Evolutionary conservation across 2,888 invertebrate species (phyloP).

Genomic region (Unio pictorum): DNA sequence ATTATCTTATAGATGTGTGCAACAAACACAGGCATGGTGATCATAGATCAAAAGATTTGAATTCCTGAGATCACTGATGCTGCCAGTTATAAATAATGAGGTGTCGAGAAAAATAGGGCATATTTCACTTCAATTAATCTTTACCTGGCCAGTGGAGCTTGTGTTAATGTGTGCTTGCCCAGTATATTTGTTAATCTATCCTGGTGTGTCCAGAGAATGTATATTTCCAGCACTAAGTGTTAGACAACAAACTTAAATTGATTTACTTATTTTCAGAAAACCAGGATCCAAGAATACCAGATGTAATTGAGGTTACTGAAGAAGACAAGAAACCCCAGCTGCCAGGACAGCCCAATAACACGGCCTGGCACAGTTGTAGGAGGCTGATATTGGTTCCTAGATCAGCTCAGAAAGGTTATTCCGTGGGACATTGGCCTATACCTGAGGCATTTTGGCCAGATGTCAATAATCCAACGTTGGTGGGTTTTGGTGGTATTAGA

Average conservation of each 20-base stretch:
- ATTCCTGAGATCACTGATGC: too few relatives aligned
- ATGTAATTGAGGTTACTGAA: constrained; percentile 31
- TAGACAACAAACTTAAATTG: neutral
- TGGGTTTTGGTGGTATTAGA: constrained; percentile 68
- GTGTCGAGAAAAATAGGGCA: too few relatives aligned
- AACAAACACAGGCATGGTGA: too few relatives aligned
- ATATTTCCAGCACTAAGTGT: too few relatives aligned
- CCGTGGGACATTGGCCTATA: constrained; percentile 98
- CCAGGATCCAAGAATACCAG: constrained; percentile 54
- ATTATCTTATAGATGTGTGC: too few relatives aligned
- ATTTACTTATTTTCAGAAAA: constrained; percentile 45
- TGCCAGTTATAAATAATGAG: too few relatives aligned
- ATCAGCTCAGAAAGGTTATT: constrained; percentile 87
- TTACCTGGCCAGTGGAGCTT: too few relatives aligned
- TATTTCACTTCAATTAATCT: too few relatives aligned
- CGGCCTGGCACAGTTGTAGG: constrained; percentile 86
- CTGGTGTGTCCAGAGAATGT: too few relatives aligned
- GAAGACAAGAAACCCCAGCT: constrained; percentile 41
- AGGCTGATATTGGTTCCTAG: constrained; percentile 93
- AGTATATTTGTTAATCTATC: too few relatives aligned
- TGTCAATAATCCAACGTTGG: constrained; percentile 85
- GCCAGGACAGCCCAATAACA: constrained; percentile 72
- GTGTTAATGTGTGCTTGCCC: too few relatives aligned
- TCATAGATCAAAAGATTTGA: too few relatives aligned
- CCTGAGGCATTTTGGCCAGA: constrained; percentile 99